These are phyloP conservation scores for Boulengeromyrus knoepffleri DNA, from an alignment of 2,113 vertebrate species.

Conservation along the genomic window DNA sequence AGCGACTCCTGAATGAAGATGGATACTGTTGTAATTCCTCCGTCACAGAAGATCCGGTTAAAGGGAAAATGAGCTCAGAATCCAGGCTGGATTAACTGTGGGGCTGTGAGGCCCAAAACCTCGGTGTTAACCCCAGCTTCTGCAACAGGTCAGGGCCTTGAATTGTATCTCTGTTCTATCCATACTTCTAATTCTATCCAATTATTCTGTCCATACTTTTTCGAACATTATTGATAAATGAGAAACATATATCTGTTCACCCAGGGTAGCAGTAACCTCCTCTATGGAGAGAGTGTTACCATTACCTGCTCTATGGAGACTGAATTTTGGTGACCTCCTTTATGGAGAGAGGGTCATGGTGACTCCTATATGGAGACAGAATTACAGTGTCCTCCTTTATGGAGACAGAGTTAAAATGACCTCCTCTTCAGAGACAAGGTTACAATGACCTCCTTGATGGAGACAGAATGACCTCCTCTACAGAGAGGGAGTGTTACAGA, in stretches of 20 bases:
- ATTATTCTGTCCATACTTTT: not conserved
- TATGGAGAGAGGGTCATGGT: not conserved
- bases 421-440: not conserved
- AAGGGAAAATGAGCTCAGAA: not conserved
- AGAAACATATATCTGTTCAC: not conserved
- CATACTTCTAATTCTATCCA: not conserved
- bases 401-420: not conserved
- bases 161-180: not conserved
- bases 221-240: not conserved
- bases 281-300: not conserved
- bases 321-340: not conserved
- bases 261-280: not conserved
- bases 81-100: not conserved
- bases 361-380: not conserved
- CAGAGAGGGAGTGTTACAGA: not conserved
- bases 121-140: not conserved
- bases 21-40: slow-evolving; percentile 49
- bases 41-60: slow-evolving; percentile 14
- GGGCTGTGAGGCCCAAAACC: not conserved
- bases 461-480: not conserved
- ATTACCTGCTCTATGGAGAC: not conserved
- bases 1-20: slow-evolving; percentile 73
- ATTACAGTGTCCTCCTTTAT: not conserved
- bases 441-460: not conserved
- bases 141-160: not conserved